These are phyloP conservation scores for Panorpa germanica DNA, from an alignment of 2,888 invertebrate species.

Conservation along the genomic window DNA sequence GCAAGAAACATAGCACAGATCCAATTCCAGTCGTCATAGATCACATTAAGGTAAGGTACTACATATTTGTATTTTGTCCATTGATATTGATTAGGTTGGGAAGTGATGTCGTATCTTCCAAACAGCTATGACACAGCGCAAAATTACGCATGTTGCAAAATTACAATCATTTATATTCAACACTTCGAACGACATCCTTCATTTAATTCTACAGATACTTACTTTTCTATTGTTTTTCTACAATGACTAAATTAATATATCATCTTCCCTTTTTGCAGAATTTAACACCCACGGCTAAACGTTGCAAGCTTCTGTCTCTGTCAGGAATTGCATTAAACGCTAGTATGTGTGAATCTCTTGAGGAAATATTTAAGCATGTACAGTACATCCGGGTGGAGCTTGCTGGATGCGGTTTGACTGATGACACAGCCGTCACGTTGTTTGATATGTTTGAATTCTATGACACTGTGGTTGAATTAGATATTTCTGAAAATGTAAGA, in stretches of 20 bases:
- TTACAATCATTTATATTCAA: not conserved
- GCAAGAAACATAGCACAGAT: conserved; percentile 46
- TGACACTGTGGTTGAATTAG: conserved; percentile 58
- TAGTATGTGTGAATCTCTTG: conserved; percentile 60
- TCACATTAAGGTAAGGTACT: conserved; percentile 45
- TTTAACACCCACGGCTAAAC: conserved; percentile 17
- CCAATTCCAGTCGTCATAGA: conserved; percentile 49
- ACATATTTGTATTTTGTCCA: conserved; percentile 1
- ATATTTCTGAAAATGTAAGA: conserved; percentile 55
- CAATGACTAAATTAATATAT: too few species aligned
- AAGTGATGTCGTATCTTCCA: not conserved
- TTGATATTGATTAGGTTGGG: conserved; percentile 1
- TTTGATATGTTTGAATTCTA: conserved; percentile 90
- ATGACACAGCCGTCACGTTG: conserved; percentile 46
- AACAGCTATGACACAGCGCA: not conserved
- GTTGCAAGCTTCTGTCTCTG: conserved; percentile 39
- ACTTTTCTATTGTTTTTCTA: conserved; percentile 11
- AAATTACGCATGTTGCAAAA: not conserved
- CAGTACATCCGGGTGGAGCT: conserved; percentile 24
- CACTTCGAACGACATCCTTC: not conserved
- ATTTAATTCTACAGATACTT: conserved; percentile 19
- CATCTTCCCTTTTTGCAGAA: conserved; percentile 15
- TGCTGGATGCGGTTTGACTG: conserved; percentile 21
- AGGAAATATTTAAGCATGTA: conserved; percentile 58
- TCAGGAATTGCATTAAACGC: conserved; percentile 39